These are phyloP conservation scores for Tetramorium simillimum DNA, from an alignment of 1,140 invertebrate genomes.

Conservation along the genomic window DNA sequence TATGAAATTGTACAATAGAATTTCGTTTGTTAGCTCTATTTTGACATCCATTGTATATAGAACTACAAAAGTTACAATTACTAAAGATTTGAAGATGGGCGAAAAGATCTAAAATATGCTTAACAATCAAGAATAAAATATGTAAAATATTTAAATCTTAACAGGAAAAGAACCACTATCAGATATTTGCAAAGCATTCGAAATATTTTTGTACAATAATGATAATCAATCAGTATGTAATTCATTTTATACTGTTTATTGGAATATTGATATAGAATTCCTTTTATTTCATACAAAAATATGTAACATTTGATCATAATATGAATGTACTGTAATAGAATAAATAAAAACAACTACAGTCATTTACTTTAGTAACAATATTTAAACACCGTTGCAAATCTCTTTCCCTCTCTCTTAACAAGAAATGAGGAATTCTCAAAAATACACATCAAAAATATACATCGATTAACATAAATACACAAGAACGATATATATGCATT, in stretches of 20 bases:
- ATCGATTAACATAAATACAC: background rate
- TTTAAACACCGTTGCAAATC: background rate
- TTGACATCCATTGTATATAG: slow-evolving; percentile 22
- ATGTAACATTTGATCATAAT: slow-evolving; percentile 31
- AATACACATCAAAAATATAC: background rate
- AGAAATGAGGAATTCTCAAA: background rate
- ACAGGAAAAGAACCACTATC: background rate
- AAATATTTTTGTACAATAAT: slow-evolving; percentile 51
- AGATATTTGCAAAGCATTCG: slow-evolving; percentile 4
- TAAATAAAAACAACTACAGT: slow-evolving; percentile 46
- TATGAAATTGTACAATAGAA: slow-evolving; percentile 35
- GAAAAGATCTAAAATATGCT: slow-evolving; percentile 31
- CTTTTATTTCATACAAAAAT: slow-evolving; percentile 49
- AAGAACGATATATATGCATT: slow-evolving; percentile 1
- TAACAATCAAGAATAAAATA: background rate
- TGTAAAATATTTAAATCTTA: slow-evolving; percentile 37
- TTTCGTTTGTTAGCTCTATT: background rate
- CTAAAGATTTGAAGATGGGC: slow-evolving; percentile 9
- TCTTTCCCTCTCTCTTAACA: background rate
- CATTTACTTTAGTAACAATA: slow-evolving; percentile 40
- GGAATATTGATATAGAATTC: slow-evolving; percentile 27
- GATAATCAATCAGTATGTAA: background rate
- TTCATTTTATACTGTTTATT: slow-evolving; percentile 34
- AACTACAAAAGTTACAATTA: slow-evolving; percentile 9
- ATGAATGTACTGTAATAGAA: slow-evolving; percentile 38